Conservation (phyloP, 2,113 vertebrate species). For the Regulus satrapa region DNA sequence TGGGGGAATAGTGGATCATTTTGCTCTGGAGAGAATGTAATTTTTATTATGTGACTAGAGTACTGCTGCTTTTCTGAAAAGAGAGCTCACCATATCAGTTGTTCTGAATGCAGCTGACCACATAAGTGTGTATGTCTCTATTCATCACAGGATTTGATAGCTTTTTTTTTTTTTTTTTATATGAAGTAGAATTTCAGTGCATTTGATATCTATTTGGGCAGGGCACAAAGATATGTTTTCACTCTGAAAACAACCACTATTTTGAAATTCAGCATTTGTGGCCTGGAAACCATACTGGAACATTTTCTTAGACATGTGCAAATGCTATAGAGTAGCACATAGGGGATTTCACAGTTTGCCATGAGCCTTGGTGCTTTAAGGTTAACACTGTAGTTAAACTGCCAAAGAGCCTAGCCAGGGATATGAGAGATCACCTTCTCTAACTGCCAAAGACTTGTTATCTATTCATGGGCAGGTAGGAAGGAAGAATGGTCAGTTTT, state of each 20-base stretch:
- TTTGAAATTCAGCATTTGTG: background rate
- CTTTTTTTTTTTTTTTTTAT: background rate
- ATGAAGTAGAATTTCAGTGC: background rate
- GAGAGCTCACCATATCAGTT: background rate
- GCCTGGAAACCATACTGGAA: background rate
- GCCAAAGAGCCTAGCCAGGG: background rate
- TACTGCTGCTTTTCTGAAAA: background rate
- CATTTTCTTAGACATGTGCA: background rate
- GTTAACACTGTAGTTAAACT: accelerated
- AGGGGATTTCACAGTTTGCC: background rate
- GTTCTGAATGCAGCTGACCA: background rate
- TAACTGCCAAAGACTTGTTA: background rate
- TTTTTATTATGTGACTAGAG: background rate
- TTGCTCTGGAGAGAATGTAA: background rate
- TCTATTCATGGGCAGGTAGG: background rate
- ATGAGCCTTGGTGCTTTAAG: background rate
- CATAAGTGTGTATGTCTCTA: background rate
- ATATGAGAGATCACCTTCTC: background rate
- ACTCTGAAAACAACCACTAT: background rate
- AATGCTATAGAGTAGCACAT: background rate
- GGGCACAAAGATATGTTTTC: background rate
- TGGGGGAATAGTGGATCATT: background rate
- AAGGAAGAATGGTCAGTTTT: background rate
- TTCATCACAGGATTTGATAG: background rate
- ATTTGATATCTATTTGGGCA: background rate